Conservation (phyloP, 2,113 vertebrate species). For the Pyxicephalus adspersus region DNA sequence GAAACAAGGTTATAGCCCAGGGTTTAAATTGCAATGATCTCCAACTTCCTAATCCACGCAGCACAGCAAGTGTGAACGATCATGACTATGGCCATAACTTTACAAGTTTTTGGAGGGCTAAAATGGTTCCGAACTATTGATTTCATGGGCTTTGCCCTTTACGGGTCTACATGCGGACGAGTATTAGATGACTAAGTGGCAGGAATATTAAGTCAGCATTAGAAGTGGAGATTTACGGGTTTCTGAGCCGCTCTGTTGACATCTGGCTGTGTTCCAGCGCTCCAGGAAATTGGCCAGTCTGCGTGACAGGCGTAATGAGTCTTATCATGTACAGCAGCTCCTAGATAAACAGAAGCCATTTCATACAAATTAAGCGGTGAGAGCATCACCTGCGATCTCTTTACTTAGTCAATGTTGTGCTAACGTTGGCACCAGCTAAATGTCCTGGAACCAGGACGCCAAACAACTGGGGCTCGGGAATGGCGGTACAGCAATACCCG, state of each 20-base stretch:
- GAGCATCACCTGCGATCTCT: background rate
- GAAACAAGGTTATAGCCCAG: too few species aligned
- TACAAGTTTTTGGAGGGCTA: too few species aligned
- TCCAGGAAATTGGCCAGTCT: slow-evolving; percentile 42
- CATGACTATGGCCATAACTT: too few species aligned
- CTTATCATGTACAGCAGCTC: slow-evolving; percentile 29
- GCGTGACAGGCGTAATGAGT: slow-evolving; percentile 41
- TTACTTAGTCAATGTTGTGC: background rate
- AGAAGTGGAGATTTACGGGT: background rate
- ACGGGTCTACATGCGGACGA: too few species aligned
- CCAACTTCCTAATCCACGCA: too few species aligned
- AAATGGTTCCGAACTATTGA: too few species aligned
- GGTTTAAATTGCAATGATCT: too few species aligned
- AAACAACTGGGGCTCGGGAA: too few species aligned
- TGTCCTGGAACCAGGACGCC: too few species aligned
- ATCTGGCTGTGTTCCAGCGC: slow-evolving; percentile 27
- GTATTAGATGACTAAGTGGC: too few species aligned
- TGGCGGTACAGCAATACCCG: background rate
- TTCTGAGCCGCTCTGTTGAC: slow-evolving; percentile 7
- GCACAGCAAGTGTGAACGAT: too few species aligned
- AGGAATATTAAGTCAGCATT: background rate
- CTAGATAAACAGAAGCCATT: slow-evolving; percentile 42
- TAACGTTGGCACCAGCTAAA: background rate
- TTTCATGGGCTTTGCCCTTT: too few species aligned
- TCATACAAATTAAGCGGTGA: slow-evolving; percentile 1